Percentiles rank a stretch among this genome's conserved stretches.
These are phyloP conservation scores for Platyrinchus mystaceus DNA, from an alignment of 2,797 vertebrate species.

Conservation along the genomic window DNA sequence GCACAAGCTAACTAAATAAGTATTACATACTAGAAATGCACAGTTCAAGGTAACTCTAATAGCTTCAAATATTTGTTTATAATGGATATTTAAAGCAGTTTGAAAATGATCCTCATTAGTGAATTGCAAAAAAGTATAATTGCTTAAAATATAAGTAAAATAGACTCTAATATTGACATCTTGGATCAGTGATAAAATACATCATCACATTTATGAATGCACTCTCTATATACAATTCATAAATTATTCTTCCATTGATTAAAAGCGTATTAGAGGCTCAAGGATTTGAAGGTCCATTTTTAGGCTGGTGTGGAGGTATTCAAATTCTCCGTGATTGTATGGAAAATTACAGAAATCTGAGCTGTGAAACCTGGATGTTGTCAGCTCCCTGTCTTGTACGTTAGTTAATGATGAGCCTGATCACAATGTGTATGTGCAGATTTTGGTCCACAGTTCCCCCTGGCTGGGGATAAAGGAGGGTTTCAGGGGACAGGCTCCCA, in stretches of 20 bases:
- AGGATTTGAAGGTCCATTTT: constrained; percentile 73
- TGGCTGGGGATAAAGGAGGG: neutral
- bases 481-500: neutral
- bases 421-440: neutral
- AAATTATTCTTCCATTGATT: constrained; percentile 70
- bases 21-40: constrained; percentile 86
- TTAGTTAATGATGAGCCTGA: constrained; percentile 41
- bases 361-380: constrained; percentile 4
- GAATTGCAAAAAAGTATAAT: constrained; percentile 75
- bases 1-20: constrained; percentile 83
- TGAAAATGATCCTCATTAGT: constrained; percentile 70
- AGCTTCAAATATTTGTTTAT: constrained; percentile 71
- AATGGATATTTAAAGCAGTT: constrained; percentile 77
- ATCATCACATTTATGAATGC: constrained; percentile 73
- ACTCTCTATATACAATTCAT: constrained; percentile 75
- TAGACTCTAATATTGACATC: constrained; percentile 76
- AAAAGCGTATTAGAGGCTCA: constrained; percentile 72
- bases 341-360: constrained; percentile 59
- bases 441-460: constrained; percentile 46
- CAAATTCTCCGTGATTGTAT: constrained; percentile 67
- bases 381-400: constrained; percentile 8
- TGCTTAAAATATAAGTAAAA: constrained; percentile 77
- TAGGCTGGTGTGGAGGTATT: constrained; percentile 79
- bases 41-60: constrained; percentile 81
- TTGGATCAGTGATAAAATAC: constrained; percentile 77